Percentiles rank a stretch among this genome's conserved stretches.
Conservation (phyloP, 2,113 vertebrate genomes). For the Uria aalge region DNA sequence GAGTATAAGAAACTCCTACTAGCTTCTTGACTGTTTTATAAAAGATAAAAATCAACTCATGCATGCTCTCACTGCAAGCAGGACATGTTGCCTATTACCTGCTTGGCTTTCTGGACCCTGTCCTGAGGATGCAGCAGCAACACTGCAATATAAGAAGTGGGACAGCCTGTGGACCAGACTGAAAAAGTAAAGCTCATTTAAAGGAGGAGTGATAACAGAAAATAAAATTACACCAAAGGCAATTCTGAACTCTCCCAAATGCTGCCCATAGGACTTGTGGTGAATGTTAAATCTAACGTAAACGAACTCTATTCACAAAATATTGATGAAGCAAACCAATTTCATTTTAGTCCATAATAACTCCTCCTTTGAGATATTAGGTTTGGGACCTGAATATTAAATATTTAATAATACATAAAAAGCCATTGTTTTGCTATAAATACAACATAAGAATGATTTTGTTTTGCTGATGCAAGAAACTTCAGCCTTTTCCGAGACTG, state of each 20-base stretch:
- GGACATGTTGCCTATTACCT: background rate
- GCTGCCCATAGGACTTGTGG: background rate
- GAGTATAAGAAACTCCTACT: background rate
- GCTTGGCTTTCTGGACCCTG: background rate
- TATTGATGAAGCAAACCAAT: background rate
- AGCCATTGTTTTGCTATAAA: background rate
- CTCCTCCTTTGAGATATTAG: background rate
- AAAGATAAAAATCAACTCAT: background rate
- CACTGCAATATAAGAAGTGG: background rate
- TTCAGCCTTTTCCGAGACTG: background rate
- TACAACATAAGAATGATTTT: background rate
- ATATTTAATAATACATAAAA: background rate
- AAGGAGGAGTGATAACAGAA: background rate
- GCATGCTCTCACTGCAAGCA: background rate
- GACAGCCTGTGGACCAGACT: background rate
- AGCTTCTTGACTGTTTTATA: background rate
- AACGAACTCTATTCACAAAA: background rate
- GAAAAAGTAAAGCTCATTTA: background rate
- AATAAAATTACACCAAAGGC: background rate
- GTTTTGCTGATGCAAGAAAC: background rate
- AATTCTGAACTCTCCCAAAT: background rate
- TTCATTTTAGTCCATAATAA: background rate
- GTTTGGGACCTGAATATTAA: background rate
- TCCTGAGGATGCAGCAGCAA: background rate
- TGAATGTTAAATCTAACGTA: background rate